Percentiles rank a stretch among this genome's conserved stretches.
These are phyloP conservation scores for Lasioglossum pauxillum DNA, from an alignment of 2,888 invertebrate genomes.

Conservation along the genomic window DNA sequence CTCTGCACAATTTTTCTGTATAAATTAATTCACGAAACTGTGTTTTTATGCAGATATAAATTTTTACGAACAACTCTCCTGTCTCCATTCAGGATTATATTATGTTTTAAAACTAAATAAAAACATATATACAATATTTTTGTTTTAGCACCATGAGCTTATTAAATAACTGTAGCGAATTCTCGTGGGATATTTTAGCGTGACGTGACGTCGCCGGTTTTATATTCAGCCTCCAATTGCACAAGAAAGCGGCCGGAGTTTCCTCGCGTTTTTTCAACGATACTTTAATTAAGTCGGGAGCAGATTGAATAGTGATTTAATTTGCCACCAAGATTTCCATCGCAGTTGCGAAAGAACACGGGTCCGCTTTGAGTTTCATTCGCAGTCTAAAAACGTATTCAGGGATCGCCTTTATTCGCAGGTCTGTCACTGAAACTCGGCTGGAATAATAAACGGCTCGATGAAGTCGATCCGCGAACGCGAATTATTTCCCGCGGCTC, in stretches of 20 bases:
- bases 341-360: constrained; percentile 16
- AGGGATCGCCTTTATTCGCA: constrained; percentile 60
- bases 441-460: constrained; percentile 71
- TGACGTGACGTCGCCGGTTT: neutral
- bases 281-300: constrained; percentile 7
- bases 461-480: constrained; percentile 47
- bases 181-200: neutral
- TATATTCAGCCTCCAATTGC: neutral
- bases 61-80: neutral
- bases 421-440: constrained; percentile 51
- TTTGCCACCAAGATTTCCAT: constrained; percentile 32
- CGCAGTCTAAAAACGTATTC: constrained; percentile 56
- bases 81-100: neutral
- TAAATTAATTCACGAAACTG: neutral
- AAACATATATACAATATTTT: neutral
- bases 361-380: constrained; percentile 38
- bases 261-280: neutral
- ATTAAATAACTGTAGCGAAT: neutral
- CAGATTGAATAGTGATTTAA: constrained; percentile 39
- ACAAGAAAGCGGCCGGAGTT: neutral
- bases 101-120: neutral
- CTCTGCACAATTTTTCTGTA: neutral
- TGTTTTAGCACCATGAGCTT: neutral
- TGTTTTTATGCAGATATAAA: neutral
- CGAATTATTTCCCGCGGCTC: constrained; percentile 69